Conservation (phyloP, 2,797 vertebrate genomes). For the Onychomys arenicola region DNA sequence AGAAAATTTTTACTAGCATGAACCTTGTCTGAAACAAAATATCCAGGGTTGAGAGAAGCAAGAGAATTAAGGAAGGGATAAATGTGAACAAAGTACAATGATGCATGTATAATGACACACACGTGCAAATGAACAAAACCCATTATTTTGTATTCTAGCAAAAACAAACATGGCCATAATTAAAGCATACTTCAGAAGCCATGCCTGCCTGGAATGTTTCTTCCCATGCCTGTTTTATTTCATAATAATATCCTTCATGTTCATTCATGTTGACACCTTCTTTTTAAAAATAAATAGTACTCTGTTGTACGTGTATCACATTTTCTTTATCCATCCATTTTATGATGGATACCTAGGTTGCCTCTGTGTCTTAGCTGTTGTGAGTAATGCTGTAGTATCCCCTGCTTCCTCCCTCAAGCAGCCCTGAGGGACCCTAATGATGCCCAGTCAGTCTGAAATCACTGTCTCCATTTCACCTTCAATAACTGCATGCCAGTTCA, state of each 20-base stretch:
- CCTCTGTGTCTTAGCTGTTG: background rate
- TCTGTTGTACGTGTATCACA: background rate
- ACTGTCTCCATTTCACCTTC: slow-evolving; percentile 1
- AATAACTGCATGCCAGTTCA: background rate
- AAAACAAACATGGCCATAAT: background rate
- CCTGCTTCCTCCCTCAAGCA: background rate
- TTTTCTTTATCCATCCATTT: too few relatives aligned
- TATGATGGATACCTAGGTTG: background rate
- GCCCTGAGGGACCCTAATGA: background rate
- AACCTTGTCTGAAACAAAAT: slow-evolving; percentile 24
- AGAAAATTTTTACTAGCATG: background rate
- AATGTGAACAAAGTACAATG: background rate
- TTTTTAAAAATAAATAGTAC: background rate
- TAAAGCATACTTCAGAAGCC: background rate
- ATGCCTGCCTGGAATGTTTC: background rate
- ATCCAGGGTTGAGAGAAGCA: background rate
- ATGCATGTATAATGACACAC: background rate
- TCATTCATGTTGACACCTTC: background rate
- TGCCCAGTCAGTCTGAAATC: background rate
- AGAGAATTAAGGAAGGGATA: background rate
- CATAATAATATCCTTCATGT: background rate
- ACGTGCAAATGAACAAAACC: background rate
- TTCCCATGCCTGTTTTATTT: background rate
- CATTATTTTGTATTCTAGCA: background rate
- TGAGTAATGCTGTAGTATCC: background rate